Base-by-base conservation (phyloP, 2,113 vertebrate species). In the Campylorhamphus procurvoides region DNA sequence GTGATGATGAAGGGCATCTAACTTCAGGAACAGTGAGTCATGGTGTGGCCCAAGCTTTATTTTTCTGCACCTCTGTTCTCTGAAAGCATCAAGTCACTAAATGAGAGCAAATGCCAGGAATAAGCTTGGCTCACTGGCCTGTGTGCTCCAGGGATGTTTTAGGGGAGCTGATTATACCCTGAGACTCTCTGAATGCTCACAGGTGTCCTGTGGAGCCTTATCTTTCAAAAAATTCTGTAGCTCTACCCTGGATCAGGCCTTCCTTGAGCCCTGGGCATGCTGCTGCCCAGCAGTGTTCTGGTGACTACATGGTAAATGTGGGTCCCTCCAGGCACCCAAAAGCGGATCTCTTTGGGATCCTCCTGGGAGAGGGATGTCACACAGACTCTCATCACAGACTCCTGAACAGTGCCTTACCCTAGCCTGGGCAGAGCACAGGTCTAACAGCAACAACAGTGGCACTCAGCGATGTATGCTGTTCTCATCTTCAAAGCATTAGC, bases 401-500 rank as follows among this genome's bases (percentile, higher is more conserved):
- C 40, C 46, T 77, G 79, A 63, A 42, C 55, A 35, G 35, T 46
- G 49, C 29, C 33, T 67, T 82, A 24, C 27, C 19, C 27, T 50
- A 35, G 31, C 46, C 82, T 84, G 66, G 46, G n/a, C 66, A 92
- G 55, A 87, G 47, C 46, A 27, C 68, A 73, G 62, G 77, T 52
- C 31, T 72, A n/a, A 67, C 37, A 94, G 69, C 68, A 89, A 5
- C 50, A 68, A 49, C 58, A 82, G 37, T 0, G 0, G 74, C 33
- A 69, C 52, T 39, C 9, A 1, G 37, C 0, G 1, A n/a, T 53
- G 66, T 59, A 58, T 4, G 2, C 72, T 67, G 20, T 59, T 81
- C 84, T 84, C 85, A 50, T 92, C 69, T 72, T 81, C 56, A 89
- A 55, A 95, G 58, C 28, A 74, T 87, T 74, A 86, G 53, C 31